These are phyloP conservation scores for Eretmocerus hayati DNA, from an alignment of 2,888 invertebrate genomes.

Conservation along the genomic window DNA sequence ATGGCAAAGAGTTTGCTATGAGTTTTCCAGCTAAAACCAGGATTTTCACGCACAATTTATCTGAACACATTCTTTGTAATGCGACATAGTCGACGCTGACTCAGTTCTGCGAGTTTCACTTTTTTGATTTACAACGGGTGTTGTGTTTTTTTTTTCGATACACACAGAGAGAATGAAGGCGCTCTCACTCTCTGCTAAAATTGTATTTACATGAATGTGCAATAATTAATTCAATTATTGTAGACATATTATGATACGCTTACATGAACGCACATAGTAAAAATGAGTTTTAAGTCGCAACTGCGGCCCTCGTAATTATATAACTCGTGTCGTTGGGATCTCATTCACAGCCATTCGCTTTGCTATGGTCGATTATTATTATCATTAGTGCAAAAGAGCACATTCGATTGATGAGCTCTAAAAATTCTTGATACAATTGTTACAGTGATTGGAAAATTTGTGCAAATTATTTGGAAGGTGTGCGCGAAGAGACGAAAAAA, in stretches of 20 bases:
- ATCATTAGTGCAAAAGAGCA: too few species aligned
- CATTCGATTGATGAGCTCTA: too few species aligned
- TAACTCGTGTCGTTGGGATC: conserved; percentile 13
- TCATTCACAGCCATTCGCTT: conserved; percentile 23
- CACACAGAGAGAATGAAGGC: neutral
- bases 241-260: neutral
- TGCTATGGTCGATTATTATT: conserved; percentile 19
- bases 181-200: neutral
- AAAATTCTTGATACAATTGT: too few species aligned
- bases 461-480: too few species aligned
- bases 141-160: too few species aligned
- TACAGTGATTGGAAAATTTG: too few species aligned
- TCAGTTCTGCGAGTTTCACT: too few species aligned
- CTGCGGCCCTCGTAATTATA: conserved; percentile 12
- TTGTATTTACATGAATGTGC: neutral
- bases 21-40: too few species aligned
- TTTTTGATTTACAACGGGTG: too few species aligned
- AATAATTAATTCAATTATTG: neutral
- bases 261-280: neutral
- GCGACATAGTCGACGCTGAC: neutral
- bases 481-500: too few species aligned
- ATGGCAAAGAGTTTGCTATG: too few species aligned
- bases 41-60: conserved; percentile 14
- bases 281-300: neutral
- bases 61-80: conserved; percentile 22